Conservation (phyloP, 2,888 invertebrate species). For the Ennomos quercinarius region DNA sequence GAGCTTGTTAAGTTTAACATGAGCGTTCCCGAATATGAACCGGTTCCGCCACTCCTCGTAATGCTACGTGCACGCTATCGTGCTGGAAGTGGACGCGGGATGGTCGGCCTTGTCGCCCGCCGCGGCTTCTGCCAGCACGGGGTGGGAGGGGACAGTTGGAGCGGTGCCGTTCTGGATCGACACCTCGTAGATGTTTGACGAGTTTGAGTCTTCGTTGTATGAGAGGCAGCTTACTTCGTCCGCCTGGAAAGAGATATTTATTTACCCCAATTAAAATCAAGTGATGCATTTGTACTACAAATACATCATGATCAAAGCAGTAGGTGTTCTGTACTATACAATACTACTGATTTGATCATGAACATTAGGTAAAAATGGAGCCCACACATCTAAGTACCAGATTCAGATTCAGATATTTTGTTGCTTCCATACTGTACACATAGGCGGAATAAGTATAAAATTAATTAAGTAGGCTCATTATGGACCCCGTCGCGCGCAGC, state of each 20-base stretch:
- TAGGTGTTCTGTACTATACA: too few relatives aligned
- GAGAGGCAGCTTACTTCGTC: constrained; percentile 75
- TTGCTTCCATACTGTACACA: too few relatives aligned
- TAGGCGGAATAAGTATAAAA: too few relatives aligned
- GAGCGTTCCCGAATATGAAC: constrained; percentile 71
- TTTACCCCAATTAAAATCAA: too few relatives aligned
- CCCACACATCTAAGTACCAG: too few relatives aligned
- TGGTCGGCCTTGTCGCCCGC: constrained; percentile 51
- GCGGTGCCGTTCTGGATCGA: constrained; percentile 61
- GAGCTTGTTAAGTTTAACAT: constrained; percentile 48
- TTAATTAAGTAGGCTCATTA: too few relatives aligned
- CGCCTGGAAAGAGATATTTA: constrained; percentile 52
- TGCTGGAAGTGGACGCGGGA: constrained; percentile 60
- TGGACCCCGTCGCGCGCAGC: too few relatives aligned
- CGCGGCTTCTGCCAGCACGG: constrained; percentile 39
- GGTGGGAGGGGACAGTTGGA: constrained; percentile 4
- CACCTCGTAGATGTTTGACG: constrained; percentile 74
- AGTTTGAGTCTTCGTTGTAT: constrained; percentile 80
- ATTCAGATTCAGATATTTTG: too few relatives aligned
- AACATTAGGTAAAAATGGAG: too few relatives aligned
- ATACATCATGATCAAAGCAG: too few relatives aligned
- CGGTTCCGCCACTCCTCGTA: constrained; percentile 75
- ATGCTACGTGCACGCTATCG: constrained; percentile 78
- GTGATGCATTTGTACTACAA: too few relatives aligned
- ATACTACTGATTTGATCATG: too few relatives aligned